Conservation (phyloP, 2,113 vertebrate genomes). For the Oreamnos americanus region DNA sequence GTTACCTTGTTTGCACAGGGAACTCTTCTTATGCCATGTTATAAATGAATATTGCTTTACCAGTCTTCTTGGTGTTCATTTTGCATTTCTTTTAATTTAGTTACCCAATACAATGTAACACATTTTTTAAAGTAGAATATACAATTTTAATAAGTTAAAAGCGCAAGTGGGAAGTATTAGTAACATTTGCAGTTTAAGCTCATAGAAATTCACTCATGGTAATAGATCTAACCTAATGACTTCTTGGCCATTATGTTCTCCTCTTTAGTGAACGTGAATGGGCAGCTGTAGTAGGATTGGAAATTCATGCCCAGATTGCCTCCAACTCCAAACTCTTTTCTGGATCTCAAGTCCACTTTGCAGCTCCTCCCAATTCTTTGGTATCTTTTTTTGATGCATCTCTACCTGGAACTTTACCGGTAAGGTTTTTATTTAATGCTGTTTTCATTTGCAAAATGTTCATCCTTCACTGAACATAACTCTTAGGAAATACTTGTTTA, state of each 20-base stretch:
- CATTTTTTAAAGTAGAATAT: neutral
- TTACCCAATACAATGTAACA: neutral
- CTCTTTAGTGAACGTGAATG: conserved; percentile 83
- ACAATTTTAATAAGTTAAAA: conserved; percentile 39
- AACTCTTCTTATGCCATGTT: neutral
- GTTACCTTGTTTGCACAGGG: neutral
- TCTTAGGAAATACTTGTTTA: conserved; percentile 25
- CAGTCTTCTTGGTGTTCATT: neutral
- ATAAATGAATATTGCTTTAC: conserved; percentile 32
- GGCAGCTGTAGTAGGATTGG: conserved; percentile 93
- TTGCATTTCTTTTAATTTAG: conserved; percentile 17
- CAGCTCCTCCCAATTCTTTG: conserved; percentile 93
- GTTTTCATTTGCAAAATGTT: conserved; percentile 35
- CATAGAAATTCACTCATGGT: neutral
- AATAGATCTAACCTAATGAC: neutral
- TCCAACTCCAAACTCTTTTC: conserved; percentile 97
- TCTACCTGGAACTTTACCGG: conserved; percentile 96
- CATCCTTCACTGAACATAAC: neutral
- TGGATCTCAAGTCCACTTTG: conserved; percentile 89
- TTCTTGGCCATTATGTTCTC: conserved; percentile 42
- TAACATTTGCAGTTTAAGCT: neutral
- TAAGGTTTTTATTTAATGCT: conserved; percentile 79
- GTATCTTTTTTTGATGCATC: conserved; percentile 98
- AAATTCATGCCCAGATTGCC: conserved; percentile 96
- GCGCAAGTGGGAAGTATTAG: neutral